Base-by-base conservation (phyloP, 2,797 vertebrate species). In the Parambassis ranga region DNA sequence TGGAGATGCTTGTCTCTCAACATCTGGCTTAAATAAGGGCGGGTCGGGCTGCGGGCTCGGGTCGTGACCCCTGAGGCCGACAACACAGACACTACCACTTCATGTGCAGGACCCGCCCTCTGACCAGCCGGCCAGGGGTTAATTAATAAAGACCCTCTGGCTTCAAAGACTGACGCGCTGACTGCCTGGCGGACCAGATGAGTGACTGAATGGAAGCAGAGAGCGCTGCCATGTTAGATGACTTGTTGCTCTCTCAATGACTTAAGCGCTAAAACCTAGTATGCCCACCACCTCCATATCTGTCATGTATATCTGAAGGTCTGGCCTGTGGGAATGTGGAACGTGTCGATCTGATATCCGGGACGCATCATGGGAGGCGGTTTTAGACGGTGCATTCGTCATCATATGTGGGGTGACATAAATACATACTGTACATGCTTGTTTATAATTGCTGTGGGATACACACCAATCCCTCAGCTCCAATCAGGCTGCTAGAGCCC, bases 21-120 rank as follows among this genome's bases (percentile, higher is more conserved):
- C 95, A 98, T 96, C 95, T 98, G 96, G 91, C 93, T 96, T 87
- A 85, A 93, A 94, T 95, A 91, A 92, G 84, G 83, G 71, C 16
- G 64, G 85, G 81, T 86, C 75, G 72, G 75, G 72, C 68, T 84
- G 84, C 81, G 88, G 89, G 83, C 84, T 81, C 48, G 72, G 90
- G 92, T 93, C 87, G 23, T 81, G 93, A 95, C 94, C 94, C 91
- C 52, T 27, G 90, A 86, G 88, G 89, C 86, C 86, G 85, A 90
- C 82, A 76, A 77, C 83, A 88, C 86, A 91, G 90, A 91, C 90
- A 90, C 46, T 85, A 90, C 90, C 91, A 90, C 89, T 59, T 86
- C 77, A 90, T 93, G 92, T 70, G 49, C 6, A 5, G 70, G 65
- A 26, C 79, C 91, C 83, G 60, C 89, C 89, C 64, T 82, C 88